Conservation (phyloP, 2,797 vertebrate genomes). For the Manis crassicaudata region DNA sequence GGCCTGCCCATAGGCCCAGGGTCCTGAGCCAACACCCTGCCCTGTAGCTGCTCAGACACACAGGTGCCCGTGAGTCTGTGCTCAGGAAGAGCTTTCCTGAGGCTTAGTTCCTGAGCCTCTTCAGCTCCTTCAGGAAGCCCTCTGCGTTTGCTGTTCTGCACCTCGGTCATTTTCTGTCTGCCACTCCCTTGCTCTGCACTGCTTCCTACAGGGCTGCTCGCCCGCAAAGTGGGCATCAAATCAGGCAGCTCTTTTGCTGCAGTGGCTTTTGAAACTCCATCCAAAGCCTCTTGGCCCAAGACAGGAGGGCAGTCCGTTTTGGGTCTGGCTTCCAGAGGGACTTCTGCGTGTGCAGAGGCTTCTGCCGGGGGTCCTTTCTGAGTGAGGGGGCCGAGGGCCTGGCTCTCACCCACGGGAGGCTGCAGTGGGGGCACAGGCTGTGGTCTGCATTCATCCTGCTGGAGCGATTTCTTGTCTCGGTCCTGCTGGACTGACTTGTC, state of each 20-base stretch:
- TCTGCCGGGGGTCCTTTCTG: background rate
- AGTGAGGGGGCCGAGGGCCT: background rate
- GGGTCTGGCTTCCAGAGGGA: background rate
- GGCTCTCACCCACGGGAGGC: background rate
- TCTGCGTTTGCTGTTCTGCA: background rate
- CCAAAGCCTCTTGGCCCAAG: background rate
- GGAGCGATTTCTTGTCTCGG: background rate
- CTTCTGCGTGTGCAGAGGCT: background rate
- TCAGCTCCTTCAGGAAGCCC: background rate
- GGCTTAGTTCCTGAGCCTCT: background rate
- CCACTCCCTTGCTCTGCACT: background rate
- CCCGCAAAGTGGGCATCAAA: background rate
- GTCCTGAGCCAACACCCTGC: background rate
- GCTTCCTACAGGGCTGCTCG: background rate
- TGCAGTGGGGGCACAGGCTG: background rate
- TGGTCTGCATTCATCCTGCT: background rate
- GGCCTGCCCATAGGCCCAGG: conserved; percentile 6
- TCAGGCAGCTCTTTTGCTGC: rapidly evolving
- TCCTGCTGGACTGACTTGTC: background rate
- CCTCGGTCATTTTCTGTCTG: background rate
- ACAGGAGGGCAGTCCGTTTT: background rate
- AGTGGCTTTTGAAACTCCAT: background rate
- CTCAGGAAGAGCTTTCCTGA: background rate
- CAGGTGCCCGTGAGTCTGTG: background rate
- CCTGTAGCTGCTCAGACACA: conserved; percentile 27